phyloP scores from a whole-genome alignment of 2,888 invertebrate species.

The Adelognathus sp. region DNA sequence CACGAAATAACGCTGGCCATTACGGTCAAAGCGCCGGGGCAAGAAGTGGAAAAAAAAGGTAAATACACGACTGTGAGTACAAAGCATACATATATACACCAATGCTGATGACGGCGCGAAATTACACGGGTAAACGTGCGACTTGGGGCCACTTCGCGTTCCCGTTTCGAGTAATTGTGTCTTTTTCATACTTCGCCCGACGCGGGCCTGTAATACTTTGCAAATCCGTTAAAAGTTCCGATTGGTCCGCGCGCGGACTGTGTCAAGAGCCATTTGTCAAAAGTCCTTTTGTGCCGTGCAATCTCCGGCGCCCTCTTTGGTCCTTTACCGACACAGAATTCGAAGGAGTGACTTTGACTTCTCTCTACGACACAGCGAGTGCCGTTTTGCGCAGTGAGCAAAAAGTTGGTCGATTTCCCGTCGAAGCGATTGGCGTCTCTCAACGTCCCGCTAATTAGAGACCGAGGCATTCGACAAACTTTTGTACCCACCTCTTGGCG shows the following conservation, averaged over 20 bases:
- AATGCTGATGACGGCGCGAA: not conserved
- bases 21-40: constrained; percentile 5
- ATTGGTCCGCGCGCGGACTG: constrained; percentile 17
- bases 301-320: not conserved
- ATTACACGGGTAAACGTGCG: not conserved
- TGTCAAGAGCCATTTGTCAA: constrained; percentile 19
- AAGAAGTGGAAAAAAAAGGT: constrained; percentile 10
- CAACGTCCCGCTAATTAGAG: constrained; percentile 56
- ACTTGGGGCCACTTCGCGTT: constrained; percentile 13
- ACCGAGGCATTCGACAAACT: constrained; percentile 47
- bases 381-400: constrained; percentile 28
- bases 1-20: constrained; percentile 14
- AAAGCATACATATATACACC: not conserved
- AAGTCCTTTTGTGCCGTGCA: not conserved
- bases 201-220: constrained; percentile 3
- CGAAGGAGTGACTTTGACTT: constrained; percentile 38
- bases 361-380: constrained; percentile 22
- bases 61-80: not conserved
- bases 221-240: constrained; percentile 32
- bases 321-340: not conserved
- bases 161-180: constrained; percentile 16
- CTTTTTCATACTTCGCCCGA: constrained; percentile 39
- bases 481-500: constrained; percentile 41
- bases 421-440: constrained; percentile 36
- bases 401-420: constrained; percentile 31